These are phyloP conservation scores for Tenrec ecaudatus DNA, from an alignment of 2,113 vertebrate species.

Conservation along the genomic window DNA sequence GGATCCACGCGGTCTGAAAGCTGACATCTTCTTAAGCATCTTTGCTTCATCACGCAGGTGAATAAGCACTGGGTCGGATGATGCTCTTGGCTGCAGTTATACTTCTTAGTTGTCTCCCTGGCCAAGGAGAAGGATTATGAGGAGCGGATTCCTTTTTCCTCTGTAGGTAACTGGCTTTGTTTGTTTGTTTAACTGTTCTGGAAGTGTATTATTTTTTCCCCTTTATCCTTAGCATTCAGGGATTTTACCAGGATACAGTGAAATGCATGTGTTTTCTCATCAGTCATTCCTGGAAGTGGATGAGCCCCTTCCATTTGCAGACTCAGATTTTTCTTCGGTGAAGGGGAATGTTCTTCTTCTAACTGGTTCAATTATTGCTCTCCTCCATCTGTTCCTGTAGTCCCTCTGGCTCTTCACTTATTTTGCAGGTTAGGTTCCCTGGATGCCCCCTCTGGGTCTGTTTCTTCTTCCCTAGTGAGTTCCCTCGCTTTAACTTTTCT, in stretches of 20 bases:
- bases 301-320: background rate
- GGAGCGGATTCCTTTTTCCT: background rate
- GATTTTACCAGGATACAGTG: background rate
- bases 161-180: background rate
- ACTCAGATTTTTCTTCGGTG: constrained; percentile 21
- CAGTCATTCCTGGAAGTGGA: background rate
- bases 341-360: background rate
- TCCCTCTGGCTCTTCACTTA: background rate
- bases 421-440: background rate
- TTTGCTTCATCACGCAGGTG: background rate
- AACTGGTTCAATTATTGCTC: constrained; percentile 46
- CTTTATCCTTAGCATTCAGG: constrained; percentile 33
- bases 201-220: background rate
- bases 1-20: background rate
- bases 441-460: background rate
- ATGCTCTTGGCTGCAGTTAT: too few species aligned
- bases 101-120: too few species aligned
- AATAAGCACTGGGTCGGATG: background rate
- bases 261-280: background rate
- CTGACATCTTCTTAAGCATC: background rate
- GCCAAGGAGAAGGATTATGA: background rate
- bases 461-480: background rate
- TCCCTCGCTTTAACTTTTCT: background rate
- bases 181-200: background rate
- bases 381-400: constrained; percentile 55